Percentiles rank a stretch among this genome's conserved stretches.
Evolutionary conservation across 2,888 invertebrate species (phyloP).

Genomic region (Nematopogon swammerdamellus): DNA sequence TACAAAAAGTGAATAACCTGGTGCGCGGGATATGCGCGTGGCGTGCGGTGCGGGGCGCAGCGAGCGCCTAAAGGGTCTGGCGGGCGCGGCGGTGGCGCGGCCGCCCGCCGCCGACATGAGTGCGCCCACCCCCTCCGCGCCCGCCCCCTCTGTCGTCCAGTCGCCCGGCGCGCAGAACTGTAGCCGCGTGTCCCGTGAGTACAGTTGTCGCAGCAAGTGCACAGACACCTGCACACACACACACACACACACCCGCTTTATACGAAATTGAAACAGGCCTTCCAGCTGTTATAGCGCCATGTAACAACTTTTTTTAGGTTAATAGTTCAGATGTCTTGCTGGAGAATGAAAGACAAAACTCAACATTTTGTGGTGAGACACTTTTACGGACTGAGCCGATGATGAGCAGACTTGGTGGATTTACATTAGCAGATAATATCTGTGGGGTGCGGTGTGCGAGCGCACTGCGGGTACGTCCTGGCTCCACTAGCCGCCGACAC

Average conservation of each 20-base stretch:
- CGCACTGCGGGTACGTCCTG: too few relatives aligned
- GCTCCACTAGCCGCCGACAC: too few relatives aligned
- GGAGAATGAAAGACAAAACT: too few relatives aligned
- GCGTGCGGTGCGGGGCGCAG: slow-evolving; percentile 19
- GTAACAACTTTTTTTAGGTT: too few relatives aligned
- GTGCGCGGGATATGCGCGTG: slow-evolving; percentile 3
- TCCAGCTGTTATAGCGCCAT: too few relatives aligned
- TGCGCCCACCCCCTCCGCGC: slow-evolving; percentile 40
- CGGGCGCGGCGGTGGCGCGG: slow-evolving; percentile 17
- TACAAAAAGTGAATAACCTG: neutral
- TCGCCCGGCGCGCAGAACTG: slow-evolving; percentile 30
- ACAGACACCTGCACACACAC: slow-evolving; percentile 55
- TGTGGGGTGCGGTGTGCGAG: too few relatives aligned
- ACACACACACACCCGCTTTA: too few relatives aligned
- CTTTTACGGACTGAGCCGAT: too few relatives aligned
- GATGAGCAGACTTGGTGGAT: too few relatives aligned
- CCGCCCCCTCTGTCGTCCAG: slow-evolving; percentile 29
- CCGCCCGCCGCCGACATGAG: slow-evolving; percentile 18
- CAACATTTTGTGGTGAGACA: too few relatives aligned
- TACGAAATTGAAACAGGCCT: neutral
- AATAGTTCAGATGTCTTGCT: too few relatives aligned
- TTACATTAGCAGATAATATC: too few relatives aligned
- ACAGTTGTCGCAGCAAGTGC: slow-evolving; percentile 74
- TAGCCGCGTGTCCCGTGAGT: slow-evolving; percentile 82
- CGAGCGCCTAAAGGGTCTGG: slow-evolving; percentile 19